Evolutionary conservation across 2,797 vertebrate species (phyloP).

Genomic region (Hyperoplus lanceolatus): DNA sequence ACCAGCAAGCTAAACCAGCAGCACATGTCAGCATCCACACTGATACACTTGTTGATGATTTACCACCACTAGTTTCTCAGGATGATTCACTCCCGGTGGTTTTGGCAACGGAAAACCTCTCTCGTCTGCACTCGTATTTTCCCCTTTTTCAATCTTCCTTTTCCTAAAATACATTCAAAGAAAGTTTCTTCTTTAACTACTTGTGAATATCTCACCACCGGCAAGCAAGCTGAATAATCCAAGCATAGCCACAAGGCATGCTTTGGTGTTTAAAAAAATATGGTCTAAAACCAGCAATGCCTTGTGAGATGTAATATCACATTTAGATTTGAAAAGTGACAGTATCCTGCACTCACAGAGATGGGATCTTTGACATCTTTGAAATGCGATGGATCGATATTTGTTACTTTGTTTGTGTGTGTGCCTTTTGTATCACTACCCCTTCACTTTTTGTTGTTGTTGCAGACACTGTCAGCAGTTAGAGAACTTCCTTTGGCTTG

Average conservation of each 20-base stretch:
- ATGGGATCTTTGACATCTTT: neutral
- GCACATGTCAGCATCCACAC: slow-evolving; percentile 39
- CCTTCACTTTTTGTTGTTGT: neutral
- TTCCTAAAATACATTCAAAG: slow-evolving; percentile 34
- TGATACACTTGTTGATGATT: slow-evolving; percentile 62
- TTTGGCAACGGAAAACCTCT: slow-evolving; percentile 49
- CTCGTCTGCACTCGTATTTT: slow-evolving; percentile 40
- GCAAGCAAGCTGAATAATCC: slow-evolving; percentile 56
- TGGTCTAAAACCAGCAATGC: slow-evolving; percentile 35
- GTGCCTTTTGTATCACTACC: neutral
- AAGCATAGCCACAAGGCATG: slow-evolving; percentile 52
- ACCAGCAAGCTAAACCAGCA: neutral
- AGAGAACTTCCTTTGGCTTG: no score
- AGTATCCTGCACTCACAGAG: slow-evolving; percentile 4
- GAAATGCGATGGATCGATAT: slow-evolving; percentile 6
- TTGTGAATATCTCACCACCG: slow-evolving; percentile 37
- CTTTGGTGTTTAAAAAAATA: slow-evolving; percentile 56
- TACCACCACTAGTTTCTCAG: slow-evolving; percentile 27
- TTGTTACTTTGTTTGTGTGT: neutral
- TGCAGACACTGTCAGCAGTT: no score
- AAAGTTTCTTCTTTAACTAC: slow-evolving; percentile 2
- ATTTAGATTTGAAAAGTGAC: slow-evolving; percentile 4
- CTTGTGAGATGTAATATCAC: slow-evolving; percentile 34
- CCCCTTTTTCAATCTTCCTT: slow-evolving; percentile 18
- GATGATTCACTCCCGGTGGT: slow-evolving; percentile 18